Evolutionary conservation across 53 echinoderm and acorn worm genomes (phyloP).

Genomic region (Astropecten irregularis): DNA sequence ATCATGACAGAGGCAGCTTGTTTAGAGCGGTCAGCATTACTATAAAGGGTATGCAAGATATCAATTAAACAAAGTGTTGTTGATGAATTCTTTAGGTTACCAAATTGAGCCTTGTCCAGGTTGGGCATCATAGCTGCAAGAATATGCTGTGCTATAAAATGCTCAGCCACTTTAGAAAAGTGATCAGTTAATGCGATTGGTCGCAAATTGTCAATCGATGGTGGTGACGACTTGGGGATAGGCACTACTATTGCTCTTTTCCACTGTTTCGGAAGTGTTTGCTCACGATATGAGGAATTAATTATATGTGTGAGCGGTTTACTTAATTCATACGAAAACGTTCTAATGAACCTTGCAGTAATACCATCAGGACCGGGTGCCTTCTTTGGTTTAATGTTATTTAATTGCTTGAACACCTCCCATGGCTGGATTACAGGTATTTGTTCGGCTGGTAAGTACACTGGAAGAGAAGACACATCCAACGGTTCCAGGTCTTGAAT

Average conservation of each 20-base stretch:
- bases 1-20: not conserved
- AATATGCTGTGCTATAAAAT: not conserved
- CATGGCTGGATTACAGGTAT: too few species aligned
- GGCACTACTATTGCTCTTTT: slow-evolving; percentile 15
- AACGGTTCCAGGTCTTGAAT: too few species aligned
- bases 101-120: not conserved
- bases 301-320: slow-evolving; percentile 10
- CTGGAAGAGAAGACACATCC: too few species aligned
- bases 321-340: slow-evolving; percentile 21
- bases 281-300: not conserved
- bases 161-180: too few species aligned
- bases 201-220: not conserved
- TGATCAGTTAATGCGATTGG: too few species aligned
- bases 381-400: too few species aligned
- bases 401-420: too few species aligned
- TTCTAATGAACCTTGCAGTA: too few species aligned
- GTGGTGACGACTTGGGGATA: not conserved
- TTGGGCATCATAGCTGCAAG: not conserved
- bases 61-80: slow-evolving; percentile 1
- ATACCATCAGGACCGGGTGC: too few species aligned
- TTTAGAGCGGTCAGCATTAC: not conserved
- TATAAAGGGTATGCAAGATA: not conserved
- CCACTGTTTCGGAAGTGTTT: not conserved
- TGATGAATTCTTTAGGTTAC: not conserved
- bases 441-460: too few species aligned